Evolutionary conservation across 2,113 vertebrate species (phyloP), one percentile per base, ranked within the genome.

Genomic region (Pyrgilauda ruficollis): DNA sequence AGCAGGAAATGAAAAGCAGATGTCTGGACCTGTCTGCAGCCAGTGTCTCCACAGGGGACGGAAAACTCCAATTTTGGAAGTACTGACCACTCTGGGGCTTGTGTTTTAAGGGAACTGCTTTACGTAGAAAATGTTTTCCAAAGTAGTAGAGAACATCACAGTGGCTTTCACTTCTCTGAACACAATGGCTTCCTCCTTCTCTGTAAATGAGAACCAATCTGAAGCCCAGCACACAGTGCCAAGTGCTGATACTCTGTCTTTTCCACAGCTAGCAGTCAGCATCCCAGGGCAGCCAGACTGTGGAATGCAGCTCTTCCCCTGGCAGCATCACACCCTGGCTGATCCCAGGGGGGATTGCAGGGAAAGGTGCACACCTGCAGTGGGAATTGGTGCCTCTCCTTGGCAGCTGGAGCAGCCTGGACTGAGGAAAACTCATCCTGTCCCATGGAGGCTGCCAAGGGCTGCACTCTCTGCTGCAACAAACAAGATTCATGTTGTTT

Each of bases 41-140:
- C 93, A 89, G 22, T 3, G 1, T 31, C 59, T 86, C 72, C 43
- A 18, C 28, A 16, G 23, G 11, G 11, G 39, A 49, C 0, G 0
- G 39, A 85, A 76, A 44, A 21, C 37, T 75, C 33, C 24, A 43
- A 2, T 47, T 87, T 87, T 76, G 76, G 52, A 91, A 83, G 13
- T 18, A 10, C 2, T 0, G 0, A 5, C 52, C 47, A 55, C 10
- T 5, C 5, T 1, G 1, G 24, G 55, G 3, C 7, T 80, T 56
- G 31, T 39, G 21, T 73, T 90, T 73, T 73, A 37, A 62, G 39
- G 52, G 83, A 95, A 80, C 10, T 27, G 17, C 22, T 77, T 77
- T 83, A 73, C 13, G 1, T 46, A 74, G 84, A 74, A 95, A 91
- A 53, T 1, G 0, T 30, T 63, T 80, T 61, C 43, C 46, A 28